Percentiles rank a stretch among this genome's conserved stretches.
These are phyloP conservation scores for Fissipunctia ypsillon DNA, from an alignment of 2,888 invertebrate genomes.

Conservation along the genomic window DNA sequence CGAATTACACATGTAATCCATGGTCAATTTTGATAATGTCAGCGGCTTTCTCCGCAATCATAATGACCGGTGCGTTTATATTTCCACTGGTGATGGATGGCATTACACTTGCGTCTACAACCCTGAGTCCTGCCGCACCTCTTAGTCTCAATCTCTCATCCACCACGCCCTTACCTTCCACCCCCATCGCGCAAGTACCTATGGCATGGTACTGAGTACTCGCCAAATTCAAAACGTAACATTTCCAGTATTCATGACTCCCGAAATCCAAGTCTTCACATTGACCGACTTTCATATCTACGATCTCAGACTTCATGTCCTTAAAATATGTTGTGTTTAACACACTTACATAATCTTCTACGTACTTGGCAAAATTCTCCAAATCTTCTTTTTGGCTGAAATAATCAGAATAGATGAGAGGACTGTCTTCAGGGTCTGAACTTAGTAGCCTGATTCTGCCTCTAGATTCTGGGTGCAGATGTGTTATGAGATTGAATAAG, in stretches of 20 bases:
- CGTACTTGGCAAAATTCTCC: slow-evolving; percentile 65
- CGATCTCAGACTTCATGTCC: slow-evolving; percentile 65
- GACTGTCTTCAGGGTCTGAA: slow-evolving; percentile 70
- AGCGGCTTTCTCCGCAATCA: slow-evolving; percentile 96
- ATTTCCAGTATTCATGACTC: slow-evolving; percentile 76
- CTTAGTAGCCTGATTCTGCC: slow-evolving; percentile 72
- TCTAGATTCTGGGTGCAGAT: slow-evolving; percentile 76
- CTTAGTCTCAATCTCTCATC: slow-evolving; percentile 82
- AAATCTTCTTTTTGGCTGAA: slow-evolving; percentile 70
- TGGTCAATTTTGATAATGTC: slow-evolving; percentile 95
- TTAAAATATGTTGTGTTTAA: slow-evolving; percentile 72
- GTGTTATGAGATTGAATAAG: slow-evolving; percentile 65
- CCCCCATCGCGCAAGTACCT: slow-evolving; percentile 80
- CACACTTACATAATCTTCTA: slow-evolving; percentile 71
- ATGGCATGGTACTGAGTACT: slow-evolving; percentile 91
- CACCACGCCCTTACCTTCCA: slow-evolving; percentile 72
- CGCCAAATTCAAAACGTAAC: slow-evolving; percentile 78
- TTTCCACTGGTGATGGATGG: slow-evolving; percentile 94
- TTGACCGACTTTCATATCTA: slow-evolving; percentile 63
- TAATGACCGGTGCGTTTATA: slow-evolving; percentile 95
- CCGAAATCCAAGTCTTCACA: slow-evolving; percentile 67
- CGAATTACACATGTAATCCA: slow-evolving; percentile 72
- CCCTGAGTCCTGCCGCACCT: slow-evolving; percentile 90
- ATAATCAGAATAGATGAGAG: slow-evolving; percentile 70
- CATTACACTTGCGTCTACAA: slow-evolving; percentile 96